phyloP scores from a whole-genome alignment of 2,113 vertebrate species.

The Anoplopoma fimbria region DNA sequence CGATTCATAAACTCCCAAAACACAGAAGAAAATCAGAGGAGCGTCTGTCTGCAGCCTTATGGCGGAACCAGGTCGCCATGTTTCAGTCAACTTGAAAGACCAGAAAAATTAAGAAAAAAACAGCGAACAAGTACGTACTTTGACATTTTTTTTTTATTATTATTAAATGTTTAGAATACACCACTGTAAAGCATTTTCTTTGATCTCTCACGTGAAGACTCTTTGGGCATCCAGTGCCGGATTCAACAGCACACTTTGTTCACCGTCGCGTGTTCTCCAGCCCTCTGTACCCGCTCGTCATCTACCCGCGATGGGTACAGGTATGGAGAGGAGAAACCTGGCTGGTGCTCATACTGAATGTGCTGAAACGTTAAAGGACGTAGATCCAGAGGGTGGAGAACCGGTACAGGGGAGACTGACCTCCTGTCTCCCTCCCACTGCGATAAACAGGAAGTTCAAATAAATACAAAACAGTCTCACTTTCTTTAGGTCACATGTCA shows the following conservation, averaged over 20 bases:
- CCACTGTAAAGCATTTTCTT: constrained; percentile 65
- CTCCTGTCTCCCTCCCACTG: neutral
- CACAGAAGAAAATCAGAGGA: neutral
- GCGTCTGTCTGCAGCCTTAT: constrained; percentile 4
- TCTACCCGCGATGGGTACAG: neutral
- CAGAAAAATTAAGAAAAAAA: constrained; percentile 27
- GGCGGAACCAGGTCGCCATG: neutral
- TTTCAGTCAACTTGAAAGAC: constrained; percentile 1
- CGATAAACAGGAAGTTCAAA: constrained; percentile 52
- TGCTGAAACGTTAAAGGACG: neutral
- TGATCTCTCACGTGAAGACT: constrained; percentile 57
- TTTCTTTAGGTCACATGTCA: constrained; percentile 3
- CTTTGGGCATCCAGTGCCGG: constrained; percentile 68
- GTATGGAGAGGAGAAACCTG: neutral
- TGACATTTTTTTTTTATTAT: constrained; percentile 63
- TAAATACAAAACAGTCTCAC: constrained; percentile 49
- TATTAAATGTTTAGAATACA: constrained; percentile 73
- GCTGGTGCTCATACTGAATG: neutral
- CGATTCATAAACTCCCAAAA: constrained; percentile 23
- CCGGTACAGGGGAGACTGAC: neutral
- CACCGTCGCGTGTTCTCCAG: constrained; percentile 13
- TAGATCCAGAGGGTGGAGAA: constrained; percentile 25
- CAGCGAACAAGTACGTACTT: neutral
- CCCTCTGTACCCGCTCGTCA: neutral
- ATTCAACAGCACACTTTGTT: constrained; percentile 46